Base-by-base conservation (phyloP, 2,888 invertebrate species). In the Steromphala cineraria region DNA sequence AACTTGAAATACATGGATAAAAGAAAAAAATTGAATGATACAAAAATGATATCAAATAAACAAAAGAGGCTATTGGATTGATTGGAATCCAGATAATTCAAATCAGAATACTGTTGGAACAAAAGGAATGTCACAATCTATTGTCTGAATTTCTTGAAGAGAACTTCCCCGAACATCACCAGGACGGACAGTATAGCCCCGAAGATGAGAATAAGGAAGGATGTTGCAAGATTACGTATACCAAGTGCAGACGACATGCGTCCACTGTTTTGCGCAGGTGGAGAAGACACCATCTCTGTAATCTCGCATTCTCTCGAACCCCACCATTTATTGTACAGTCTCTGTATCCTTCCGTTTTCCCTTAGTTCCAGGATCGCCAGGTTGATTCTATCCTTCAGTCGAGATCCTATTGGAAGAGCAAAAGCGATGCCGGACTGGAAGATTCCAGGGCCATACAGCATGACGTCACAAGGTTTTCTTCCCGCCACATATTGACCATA, bases 381-480 rank as follows among this genome's bases (percentile, higher is more conserved):
- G 19, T 56, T 24, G n/a, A 56, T n/a, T 56, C 24, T 56, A 13
- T 15, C 10, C 19, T 8, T 56, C 21, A 56, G 56, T 24, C 4
- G 10, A 0, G 56, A 56, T 1, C 19, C 19, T 15, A 24, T 13
- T 19, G 19, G 8, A 19, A 24, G 13, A 24, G 24, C 19, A 1
- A 56, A 13, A 56, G 4, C 0, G 19, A 15, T 13, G 24, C 21
- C 56, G 21, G 10, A 13, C 2, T 24, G 19, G 56, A 56, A 56
- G 10, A 24, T 8, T 5, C 79, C 53, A n/a, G 62, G 55, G 40
- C 84, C 84, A 74, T 81, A 81, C 19, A 80, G 67, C 36, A 84
- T 81, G 17, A 84, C 56, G 53, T 84, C 82, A 78, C 84, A 84
- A 55, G 81, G 75, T 53, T 8, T 46, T 7, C 71, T 71, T 2